phyloP scores from a whole-genome alignment of 2,797 vertebrate genomes.

The Siniperca scherzeri region DNA sequence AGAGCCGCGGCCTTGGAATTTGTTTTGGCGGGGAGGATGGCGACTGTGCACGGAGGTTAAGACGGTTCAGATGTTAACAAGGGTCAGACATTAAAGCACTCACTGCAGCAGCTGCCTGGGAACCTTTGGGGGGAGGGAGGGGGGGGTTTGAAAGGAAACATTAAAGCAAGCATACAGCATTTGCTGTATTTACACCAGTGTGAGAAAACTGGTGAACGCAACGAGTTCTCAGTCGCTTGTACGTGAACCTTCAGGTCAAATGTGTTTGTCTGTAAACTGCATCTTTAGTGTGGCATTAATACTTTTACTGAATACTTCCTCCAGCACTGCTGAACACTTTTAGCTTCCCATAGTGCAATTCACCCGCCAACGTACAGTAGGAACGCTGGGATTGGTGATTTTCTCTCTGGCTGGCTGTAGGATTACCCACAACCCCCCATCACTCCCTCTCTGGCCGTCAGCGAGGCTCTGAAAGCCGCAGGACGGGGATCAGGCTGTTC shows the following conservation, averaged over 20 bases:
- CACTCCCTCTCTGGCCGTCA: background rate
- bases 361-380: no score
- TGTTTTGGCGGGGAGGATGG: constrained; percentile 23
- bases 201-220: no score
- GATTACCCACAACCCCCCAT: constrained; percentile 14
- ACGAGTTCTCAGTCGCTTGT: no score
- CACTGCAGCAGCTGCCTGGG: background rate
- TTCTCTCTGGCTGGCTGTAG: background rate
- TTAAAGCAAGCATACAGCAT: no score
- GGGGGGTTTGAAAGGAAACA: background rate
- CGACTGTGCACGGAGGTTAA: background rate
- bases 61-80: constrained; percentile 9
- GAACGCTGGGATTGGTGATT: background rate
- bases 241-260: no score
- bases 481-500: constrained; percentile 29
- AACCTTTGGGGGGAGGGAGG: background rate
- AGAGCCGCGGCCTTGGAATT: background rate
- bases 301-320: no score
- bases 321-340: no score
- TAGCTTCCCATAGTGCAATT: no score
- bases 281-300: no score
- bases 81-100: constrained; percentile 4
- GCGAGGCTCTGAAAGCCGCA: constrained; percentile 4
- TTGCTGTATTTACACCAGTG: no score
- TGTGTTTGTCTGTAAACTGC: no score